Evolutionary conservation across 2,113 vertebrate genomes (phyloP).

Genomic region (Holacanthus passer): DNA sequence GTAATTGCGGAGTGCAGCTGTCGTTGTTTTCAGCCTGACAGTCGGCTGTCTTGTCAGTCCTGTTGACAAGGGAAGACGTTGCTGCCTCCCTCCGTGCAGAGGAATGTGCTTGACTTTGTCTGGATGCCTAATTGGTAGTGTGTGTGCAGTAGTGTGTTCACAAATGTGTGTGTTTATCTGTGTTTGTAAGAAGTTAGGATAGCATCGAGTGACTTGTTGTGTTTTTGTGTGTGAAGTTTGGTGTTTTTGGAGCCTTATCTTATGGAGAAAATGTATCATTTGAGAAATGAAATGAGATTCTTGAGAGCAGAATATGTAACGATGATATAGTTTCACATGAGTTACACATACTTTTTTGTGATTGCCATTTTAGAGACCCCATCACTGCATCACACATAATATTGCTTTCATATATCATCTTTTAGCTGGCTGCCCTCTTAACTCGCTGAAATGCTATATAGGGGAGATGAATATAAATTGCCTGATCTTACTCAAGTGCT

Average conservation of each 20-base stretch:
- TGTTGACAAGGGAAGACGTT: constrained; percentile 2
- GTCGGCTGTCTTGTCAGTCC: constrained; percentile 11
- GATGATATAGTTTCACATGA: neutral
- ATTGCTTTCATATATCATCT: constrained; percentile 6
- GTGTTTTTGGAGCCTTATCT: neutral
- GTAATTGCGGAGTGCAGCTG: constrained; percentile 41
- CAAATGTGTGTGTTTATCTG: neutral
- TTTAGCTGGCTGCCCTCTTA: neutral
- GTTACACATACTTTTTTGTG: neutral
- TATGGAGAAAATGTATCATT: neutral
- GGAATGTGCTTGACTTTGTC: neutral
- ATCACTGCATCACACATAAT: neutral
- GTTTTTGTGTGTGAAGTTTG: neutral
- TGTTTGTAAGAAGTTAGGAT: neutral
- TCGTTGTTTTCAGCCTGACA: constrained; percentile 28
- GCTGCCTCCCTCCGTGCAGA: neutral
- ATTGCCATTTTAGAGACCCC: neutral
- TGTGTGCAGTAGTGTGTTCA: neutral
- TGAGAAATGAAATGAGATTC: neutral
- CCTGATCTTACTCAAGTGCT: neutral
- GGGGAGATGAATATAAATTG: constrained; percentile 9
- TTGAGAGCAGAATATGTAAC: neutral
- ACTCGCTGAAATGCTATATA: neutral
- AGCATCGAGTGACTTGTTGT: neutral
- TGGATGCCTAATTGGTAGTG: neutral